Base-by-base conservation (phyloP, 2,888 invertebrate species). In the Metallyticus violacea region DNA sequence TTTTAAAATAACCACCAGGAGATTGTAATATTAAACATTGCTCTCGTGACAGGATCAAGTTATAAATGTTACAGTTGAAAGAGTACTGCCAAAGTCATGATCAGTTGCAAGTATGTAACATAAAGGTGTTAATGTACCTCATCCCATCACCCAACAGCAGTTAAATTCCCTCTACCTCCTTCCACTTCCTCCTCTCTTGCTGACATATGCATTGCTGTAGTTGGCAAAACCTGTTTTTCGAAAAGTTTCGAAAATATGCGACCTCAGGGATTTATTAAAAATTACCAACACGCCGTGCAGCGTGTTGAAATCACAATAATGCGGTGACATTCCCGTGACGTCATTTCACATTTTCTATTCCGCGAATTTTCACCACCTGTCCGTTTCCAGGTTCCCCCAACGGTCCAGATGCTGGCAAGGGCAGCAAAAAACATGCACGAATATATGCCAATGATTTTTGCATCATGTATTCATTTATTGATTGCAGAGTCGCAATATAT, bases 261-360 rank as follows among this genome's bases (percentile, higher is more conserved):
- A 87, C 88, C 88, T 81, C 25, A 25, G 87, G 88, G 87, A 85
- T 86, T 86, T 87, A 88, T 88, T 88, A 87, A 87, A 87, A 88
- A 86, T 87, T 88, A 87, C 80, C 87, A 76, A 85, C 86, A 86
- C 77, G 86, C 81, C 79, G 79, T 85, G 85, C 77, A 79, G n/a
- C 77, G 83, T 86, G 88, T 88, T 88, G 91, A 91, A 92, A 93
- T 93, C 93, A 91, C 93, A 92, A 92, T 93, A 93, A 92, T 92
- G 92, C 90, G 91, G 92, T 92, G 90, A 88, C 88, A 92, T 92
- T 62, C 93, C 91, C 91, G 90, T 90, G 90, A 90, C 92, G 92
- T 92, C 91, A 91, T 92, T 91, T 90, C 91, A 91, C 91, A 91
- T 90, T 91, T 88, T 88, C 87, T 88, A 87, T 87, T 85, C 86